Evolutionary conservation across 1,140 invertebrate genomes (phyloP).

Genomic region (Anthonomus grandis): DNA sequence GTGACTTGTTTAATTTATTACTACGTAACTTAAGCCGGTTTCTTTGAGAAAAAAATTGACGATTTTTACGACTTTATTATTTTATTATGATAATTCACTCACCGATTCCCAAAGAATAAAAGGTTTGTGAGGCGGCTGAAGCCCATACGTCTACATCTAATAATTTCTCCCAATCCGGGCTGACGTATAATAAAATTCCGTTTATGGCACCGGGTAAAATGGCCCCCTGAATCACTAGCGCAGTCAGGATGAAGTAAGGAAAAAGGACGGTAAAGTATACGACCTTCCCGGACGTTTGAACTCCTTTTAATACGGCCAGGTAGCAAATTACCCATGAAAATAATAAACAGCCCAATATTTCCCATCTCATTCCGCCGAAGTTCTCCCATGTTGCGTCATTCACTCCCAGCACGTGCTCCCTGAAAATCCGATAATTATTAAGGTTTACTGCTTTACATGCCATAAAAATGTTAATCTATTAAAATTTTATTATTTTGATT

Average conservation of each 20-base stretch:
- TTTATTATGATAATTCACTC: no score
- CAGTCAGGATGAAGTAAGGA: constrained; percentile 72
- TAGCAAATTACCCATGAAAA: constrained; percentile 73
- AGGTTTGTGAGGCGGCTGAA: constrained; percentile 67
- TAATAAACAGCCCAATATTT: constrained; percentile 66
- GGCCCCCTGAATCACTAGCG: constrained; percentile 62
- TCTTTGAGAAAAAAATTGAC: no score
- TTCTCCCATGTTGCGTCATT: constrained; percentile 60
- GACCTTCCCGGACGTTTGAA: constrained; percentile 78
- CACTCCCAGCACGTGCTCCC: constrained; percentile 55
- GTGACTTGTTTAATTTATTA: no score
- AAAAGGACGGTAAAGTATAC: constrained; percentile 74
- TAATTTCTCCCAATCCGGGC: constrained; percentile 70
- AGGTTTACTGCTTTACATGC: no score
- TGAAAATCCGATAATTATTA: no score
- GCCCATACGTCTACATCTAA: constrained; percentile 58
- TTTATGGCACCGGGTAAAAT: constrained; percentile 69
- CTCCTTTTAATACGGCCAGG: constrained; percentile 66
- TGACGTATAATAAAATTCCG: constrained; percentile 74
- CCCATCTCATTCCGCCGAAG: constrained; percentile 67
- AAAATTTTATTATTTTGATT: no score
- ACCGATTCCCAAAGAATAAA: constrained; percentile 68
- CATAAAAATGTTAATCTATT: no score
- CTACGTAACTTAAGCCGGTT: no score
- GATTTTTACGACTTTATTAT: no score